Conservation (phyloP, 2,888 invertebrate species). For the Timema podura region DNA sequence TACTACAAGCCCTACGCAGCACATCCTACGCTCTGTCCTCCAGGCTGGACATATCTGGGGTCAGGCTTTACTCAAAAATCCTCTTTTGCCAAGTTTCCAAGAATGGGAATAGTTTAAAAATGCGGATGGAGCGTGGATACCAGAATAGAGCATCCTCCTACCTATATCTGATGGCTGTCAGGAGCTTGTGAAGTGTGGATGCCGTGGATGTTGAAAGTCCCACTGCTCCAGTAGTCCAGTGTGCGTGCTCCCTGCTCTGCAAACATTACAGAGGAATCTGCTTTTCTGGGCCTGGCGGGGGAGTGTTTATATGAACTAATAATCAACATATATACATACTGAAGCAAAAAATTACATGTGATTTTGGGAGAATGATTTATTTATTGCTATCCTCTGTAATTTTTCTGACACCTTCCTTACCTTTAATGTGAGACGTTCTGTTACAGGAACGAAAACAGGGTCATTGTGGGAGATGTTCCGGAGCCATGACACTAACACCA, state of each 20-base stretch:
- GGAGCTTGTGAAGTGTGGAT: slow-evolving; percentile 9
- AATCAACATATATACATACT: too few species aligned
- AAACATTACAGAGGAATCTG: slow-evolving; percentile 3
- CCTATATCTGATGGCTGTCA: background rate
- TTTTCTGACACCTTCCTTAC: too few species aligned
- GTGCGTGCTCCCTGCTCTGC: background rate
- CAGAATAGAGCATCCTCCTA: background rate
- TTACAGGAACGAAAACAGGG: too few species aligned
- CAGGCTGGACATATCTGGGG: background rate
- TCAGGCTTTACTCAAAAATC: background rate
- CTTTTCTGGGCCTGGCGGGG: background rate
- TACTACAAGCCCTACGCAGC: background rate
- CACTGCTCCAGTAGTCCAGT: background rate
- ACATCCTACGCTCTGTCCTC: background rate
- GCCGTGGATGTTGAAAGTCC: background rate
- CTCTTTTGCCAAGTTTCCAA: background rate
- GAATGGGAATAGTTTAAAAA: background rate
- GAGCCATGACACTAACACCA: too few species aligned
- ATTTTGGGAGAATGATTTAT: too few species aligned
- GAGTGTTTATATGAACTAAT: background rate
- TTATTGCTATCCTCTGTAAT: too few species aligned
- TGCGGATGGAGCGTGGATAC: background rate
- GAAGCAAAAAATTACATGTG: too few species aligned
- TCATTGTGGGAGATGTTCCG: too few species aligned
- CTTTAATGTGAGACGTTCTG: too few species aligned